Base-by-base conservation (phyloP, 2,797 vertebrate species). In the Paratrypauchen microcephalus region DNA sequence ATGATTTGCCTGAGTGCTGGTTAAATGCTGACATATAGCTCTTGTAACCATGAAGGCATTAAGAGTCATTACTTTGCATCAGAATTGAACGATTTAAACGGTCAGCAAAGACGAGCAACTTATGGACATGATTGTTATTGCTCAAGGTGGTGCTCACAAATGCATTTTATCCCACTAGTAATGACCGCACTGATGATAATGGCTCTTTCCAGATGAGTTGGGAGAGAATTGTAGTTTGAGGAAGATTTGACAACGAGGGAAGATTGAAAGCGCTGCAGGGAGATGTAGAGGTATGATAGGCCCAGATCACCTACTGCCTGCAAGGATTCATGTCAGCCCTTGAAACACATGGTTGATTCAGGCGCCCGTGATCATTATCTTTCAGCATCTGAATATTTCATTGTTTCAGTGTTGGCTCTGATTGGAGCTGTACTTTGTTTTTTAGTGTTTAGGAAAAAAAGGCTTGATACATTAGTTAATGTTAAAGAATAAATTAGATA, bases 321-420 rank as follows among this genome's bases (percentile, higher is more conserved):
- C 30, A 61, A 84, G 55, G 65, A 75, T 76, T 74, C 62, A 74
- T 60, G 24, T 52, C 28, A 67, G 76, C 60, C 70, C 69, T 58
- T 36, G 77, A 77, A 77, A 78, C 79, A 55, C 69, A 70, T 67
- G 77, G 71, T 71, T 11, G 57, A 75, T 18, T 18, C n/a, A 50
- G 71, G 78, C 52, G 26, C 72, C 69, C 59, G 56, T 32, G 54
- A 11, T 32, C 67, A 83, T 73, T 59, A 70, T 79, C 48, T 16
- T 58, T 82, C 64, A 72, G 65, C n/a, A 11, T 69, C 63, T 76
- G 71, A 82, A 85, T 85, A 69, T 81, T 76, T 78, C 65, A 82
- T 78, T 9, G 59, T 32, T 70, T 66, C 69, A 72, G 21, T 75
- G 67, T 71, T 75, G 61, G 65, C 59, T 60, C 24, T 59, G 28